A percentile compares a stretch with the other conserved stretches of the same genome.
phyloP scores from a whole-genome alignment of 2,888 invertebrate genomes.

The Candidula unifasciata region DNA sequence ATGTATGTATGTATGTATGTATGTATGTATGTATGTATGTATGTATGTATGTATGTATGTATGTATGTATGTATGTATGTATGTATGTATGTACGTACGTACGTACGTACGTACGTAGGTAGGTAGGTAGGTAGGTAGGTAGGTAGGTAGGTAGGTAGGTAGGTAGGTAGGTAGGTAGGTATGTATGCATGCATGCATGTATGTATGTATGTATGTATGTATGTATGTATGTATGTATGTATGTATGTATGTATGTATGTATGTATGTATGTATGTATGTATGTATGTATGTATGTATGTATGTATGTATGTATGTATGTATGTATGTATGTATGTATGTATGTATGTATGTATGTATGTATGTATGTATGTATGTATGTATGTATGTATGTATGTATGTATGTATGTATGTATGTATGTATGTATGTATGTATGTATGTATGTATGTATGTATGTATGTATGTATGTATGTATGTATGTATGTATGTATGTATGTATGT shows the following conservation, averaged over 20 bases:
- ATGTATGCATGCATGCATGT: not conserved
- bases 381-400: too few relatives aligned
- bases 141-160: not conserved
- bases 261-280: not conserved
- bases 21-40: not conserved
- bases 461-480: too few relatives aligned
- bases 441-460: too few relatives aligned
- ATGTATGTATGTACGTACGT: not conserved
- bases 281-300: constrained; percentile 2
- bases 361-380: too few relatives aligned
- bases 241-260: not conserved
- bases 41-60: not conserved
- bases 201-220: not conserved
- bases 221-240: not conserved
- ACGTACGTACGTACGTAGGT: not conserved
- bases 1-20: constrained; percentile 2
- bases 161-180: not conserved
- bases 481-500: too few relatives aligned
- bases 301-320: too few relatives aligned
- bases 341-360: not conserved
- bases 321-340: not conserved
- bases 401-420: too few relatives aligned
- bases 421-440: too few relatives aligned
- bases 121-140: not conserved
- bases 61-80: not conserved